Evolutionary conservation across 2,888 invertebrate genomes (phyloP).

Genomic region (Darwinula stevensoni): DNA sequence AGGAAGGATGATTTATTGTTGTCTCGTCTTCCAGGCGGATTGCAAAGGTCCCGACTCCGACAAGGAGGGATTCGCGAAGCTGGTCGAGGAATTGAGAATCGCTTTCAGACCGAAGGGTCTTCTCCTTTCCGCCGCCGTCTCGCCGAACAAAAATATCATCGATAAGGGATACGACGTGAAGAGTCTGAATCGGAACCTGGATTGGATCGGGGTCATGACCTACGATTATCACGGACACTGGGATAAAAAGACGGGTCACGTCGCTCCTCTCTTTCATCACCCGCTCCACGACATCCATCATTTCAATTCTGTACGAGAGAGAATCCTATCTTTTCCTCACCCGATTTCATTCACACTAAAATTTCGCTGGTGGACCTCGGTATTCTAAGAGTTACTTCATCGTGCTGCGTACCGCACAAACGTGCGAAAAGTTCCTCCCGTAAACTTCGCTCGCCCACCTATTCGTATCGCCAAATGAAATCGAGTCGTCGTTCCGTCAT

Average conservation of each 20-base stretch:
- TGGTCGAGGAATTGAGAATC: constrained; percentile 36
- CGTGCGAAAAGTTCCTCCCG: no score
- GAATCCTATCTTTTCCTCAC: no score
- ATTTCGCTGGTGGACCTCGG: no score
- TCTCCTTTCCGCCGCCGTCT: constrained; percentile 50
- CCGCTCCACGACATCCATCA: constrained; percentile 48
- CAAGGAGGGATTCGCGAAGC: constrained; percentile 41
- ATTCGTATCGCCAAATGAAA: no score
- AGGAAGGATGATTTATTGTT: no score
- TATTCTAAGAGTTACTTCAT: no score
- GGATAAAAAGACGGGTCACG: constrained; percentile 71
- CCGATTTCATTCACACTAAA: no score
- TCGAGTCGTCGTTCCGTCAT: no score
- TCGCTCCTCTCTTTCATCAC: constrained; percentile 52
- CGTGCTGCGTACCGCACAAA: constrained; percentile 8
- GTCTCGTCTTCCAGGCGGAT: no score
- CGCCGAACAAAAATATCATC: constrained; percentile 58
- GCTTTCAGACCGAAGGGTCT: constrained; percentile 27
- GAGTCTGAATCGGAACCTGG: constrained; percentile 36
- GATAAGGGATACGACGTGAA: constrained; percentile 51
- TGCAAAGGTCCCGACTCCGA: constrained; percentile 29
- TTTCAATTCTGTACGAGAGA: constrained; percentile 40
- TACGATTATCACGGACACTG: constrained; percentile 76
- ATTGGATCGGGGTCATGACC: constrained; percentile 71
- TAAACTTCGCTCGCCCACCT: no score